A percentile compares a stretch with the other conserved stretches of the same genome.
phyloP scores from a whole-genome alignment of 30 jellyfish, hydroid and myxozoan genomes.

The Rhopilema esculentum region DNA sequence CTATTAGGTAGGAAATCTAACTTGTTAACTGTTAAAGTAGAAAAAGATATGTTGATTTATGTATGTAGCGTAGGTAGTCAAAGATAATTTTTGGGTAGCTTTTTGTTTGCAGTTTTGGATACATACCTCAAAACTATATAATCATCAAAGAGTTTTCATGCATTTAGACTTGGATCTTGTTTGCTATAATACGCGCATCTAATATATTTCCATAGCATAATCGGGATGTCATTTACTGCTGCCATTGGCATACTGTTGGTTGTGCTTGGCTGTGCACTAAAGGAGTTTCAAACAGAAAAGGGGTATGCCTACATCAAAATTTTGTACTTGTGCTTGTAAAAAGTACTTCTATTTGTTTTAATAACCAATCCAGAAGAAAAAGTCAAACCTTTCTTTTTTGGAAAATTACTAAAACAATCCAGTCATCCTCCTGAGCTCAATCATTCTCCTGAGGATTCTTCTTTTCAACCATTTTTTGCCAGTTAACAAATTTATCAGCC shows the following conservation, averaged over 20 bases:
- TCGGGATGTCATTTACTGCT: conserved; percentile 88
- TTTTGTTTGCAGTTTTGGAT: no score
- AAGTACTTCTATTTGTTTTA: neutral
- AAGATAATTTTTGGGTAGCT: no score
- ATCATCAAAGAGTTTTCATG: no score
- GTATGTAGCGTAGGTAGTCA: no score
- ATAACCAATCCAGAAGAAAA: neutral
- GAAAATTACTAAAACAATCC: no score
- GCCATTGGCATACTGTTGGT: conserved; percentile 88
- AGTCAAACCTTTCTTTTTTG: neutral
- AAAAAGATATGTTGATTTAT: neutral
- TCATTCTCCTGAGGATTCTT: no score
- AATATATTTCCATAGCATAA: conserved; percentile 51
- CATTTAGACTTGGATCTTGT: neutral
- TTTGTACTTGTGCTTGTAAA: neutral
- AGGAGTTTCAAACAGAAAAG: conserved; percentile 78
- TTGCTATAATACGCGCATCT: neutral
- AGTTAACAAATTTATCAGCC: no score
- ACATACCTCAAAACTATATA: neutral
- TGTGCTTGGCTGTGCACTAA: conserved; percentile 83
- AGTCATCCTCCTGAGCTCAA: no score
- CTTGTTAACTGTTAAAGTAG: neutral
- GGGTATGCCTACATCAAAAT: conserved; percentile 43
- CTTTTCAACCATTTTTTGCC: no score
- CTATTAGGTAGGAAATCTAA: neutral